A percentile compares a stretch with the other conserved stretches of the same genome.
phyloP scores from a whole-genome alignment of 64 coral and sea anemone genomes.

The Stichodactyla mertensii region DNA sequence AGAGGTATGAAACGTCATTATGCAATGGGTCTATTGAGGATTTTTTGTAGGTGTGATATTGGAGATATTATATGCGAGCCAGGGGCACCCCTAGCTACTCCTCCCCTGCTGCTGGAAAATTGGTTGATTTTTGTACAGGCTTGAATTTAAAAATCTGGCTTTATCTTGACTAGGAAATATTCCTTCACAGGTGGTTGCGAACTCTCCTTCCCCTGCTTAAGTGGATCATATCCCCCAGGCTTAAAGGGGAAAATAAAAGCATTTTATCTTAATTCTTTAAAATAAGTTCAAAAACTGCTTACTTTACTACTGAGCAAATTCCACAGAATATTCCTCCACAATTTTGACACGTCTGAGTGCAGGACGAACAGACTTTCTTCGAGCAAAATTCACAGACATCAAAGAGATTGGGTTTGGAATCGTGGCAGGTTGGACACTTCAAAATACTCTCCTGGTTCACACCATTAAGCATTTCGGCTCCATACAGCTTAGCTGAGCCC shows the following conservation, averaged over 20 bases:
- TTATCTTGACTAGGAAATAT: background rate
- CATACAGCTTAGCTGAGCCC: conserved; percentile 29
- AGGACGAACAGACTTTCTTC: conserved; percentile 48
- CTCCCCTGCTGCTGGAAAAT: background rate
- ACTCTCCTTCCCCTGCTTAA: too few relatives aligned
- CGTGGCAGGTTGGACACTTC: conserved; percentile 55
- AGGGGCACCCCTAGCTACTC: background rate
- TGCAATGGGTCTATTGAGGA: too few relatives aligned
- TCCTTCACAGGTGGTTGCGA: too few relatives aligned
- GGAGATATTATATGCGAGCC: too few relatives aligned
- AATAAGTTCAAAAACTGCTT: background rate
- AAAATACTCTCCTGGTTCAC: conserved; percentile 5
- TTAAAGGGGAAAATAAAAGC: too few relatives aligned
- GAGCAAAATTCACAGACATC: conserved; percentile 69
- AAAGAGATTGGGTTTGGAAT: conserved; percentile 9
- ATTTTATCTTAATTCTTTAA: too few relatives aligned
- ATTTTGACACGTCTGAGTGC: conserved; percentile 46
- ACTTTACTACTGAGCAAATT: conserved; percentile 83
- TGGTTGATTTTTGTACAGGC: background rate
- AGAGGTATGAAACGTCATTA: too few relatives aligned
- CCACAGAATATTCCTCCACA: conserved; percentile 70
- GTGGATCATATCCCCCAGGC: too few relatives aligned
- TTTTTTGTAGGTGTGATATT: too few relatives aligned
- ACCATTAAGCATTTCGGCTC: background rate
- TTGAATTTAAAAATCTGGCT: background rate